Evolutionary conservation across 2,888 invertebrate species (phyloP).

Genomic region (Eupithecia inturbata): DNA sequence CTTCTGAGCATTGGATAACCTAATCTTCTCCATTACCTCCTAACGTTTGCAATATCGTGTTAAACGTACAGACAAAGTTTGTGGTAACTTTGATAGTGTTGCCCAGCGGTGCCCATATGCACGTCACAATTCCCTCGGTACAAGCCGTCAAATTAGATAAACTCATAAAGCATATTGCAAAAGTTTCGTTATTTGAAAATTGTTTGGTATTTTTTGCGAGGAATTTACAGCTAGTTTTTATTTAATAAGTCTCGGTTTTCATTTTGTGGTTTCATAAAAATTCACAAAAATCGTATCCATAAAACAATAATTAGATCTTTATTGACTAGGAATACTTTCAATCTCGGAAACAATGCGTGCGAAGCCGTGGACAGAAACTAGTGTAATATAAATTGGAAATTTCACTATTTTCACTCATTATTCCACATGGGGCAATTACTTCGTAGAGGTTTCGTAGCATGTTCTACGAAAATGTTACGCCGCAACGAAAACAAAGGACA

Average conservation of each 20-base stretch:
- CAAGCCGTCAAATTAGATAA: slow-evolving; percentile 35
- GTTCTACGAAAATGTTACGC: background rate
- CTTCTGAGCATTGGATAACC: slow-evolving; percentile 19
- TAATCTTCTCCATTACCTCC: slow-evolving; percentile 27
- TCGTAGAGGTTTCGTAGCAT: slow-evolving; percentile 1
- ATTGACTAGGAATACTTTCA: background rate
- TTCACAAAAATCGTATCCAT: background rate
- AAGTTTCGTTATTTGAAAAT: slow-evolving; percentile 26
- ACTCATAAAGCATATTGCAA: slow-evolving; percentile 39
- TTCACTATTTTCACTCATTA: background rate
- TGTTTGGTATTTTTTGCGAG: background rate
- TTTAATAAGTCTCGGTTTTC: background rate
- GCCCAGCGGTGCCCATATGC: slow-evolving; percentile 33
- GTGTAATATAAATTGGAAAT: background rate
- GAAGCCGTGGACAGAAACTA: background rate
- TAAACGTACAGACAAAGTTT: slow-evolving; percentile 38
- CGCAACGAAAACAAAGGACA: slow-evolving; percentile 8
- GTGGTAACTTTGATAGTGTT: slow-evolving; percentile 27
- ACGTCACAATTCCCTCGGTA: slow-evolving; percentile 31
- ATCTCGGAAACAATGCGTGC: background rate
- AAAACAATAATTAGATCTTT: background rate
- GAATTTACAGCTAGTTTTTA: background rate
- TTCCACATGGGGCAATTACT: background rate
- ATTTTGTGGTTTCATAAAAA: background rate
- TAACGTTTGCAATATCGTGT: slow-evolving; percentile 29